Base-by-base conservation (phyloP, 2,888 invertebrate genomes). In the Campoplex capitator region DNA sequence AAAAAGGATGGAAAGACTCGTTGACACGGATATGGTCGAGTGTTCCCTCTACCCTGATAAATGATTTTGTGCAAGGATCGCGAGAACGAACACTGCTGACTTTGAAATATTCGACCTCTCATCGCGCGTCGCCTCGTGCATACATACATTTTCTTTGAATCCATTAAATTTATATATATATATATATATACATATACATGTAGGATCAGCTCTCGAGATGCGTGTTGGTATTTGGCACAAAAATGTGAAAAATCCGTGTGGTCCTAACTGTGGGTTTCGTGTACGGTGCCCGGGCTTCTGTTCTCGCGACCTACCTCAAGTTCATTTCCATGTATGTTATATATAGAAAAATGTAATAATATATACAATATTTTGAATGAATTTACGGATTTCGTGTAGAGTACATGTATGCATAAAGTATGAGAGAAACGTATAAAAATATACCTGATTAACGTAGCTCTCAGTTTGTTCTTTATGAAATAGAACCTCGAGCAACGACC, bases 281-380 rank as follows among this genome's bases (percentile, higher is more conserved):
- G 28, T 35, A 67, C 42, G 38, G 6, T 70, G 62, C n/a, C n/a
- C 13, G n/a, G n/a, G 35, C 48, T 65, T 67, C 70, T 54, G 68
- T 68, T 79, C 84, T 75, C 79, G 84, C 68, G 32, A 75, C 70
- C 84, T 84, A 28, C 48, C 84, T 70, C 79, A 79, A 79, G 13
- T 32, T 32, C 70, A 45, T 45, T 11, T 75, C 28, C 68, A 71
- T 71, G 42, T 32, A 54, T n/a, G 16, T n/a, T 67, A 38, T 65
- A 56, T 71, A 62, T 42, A 58, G 11, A 16, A 62, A 32, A 62
- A 62, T 62, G 13, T 62, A 62, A 62, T 62, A 23, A 23, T 23
- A 23, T 23, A 62, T 32, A 32, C 6, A 62, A 62, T 62, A 62
- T 62, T 62, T 62, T 62, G 62, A 6, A 42, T 42, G 42, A 7